A percentile compares a stretch with the other conserved stretches of the same genome.
These are phyloP conservation scores for Megaleporinus macrocephalus DNA, from an alignment of 2,113 vertebrate species.

Conservation along the genomic window DNA sequence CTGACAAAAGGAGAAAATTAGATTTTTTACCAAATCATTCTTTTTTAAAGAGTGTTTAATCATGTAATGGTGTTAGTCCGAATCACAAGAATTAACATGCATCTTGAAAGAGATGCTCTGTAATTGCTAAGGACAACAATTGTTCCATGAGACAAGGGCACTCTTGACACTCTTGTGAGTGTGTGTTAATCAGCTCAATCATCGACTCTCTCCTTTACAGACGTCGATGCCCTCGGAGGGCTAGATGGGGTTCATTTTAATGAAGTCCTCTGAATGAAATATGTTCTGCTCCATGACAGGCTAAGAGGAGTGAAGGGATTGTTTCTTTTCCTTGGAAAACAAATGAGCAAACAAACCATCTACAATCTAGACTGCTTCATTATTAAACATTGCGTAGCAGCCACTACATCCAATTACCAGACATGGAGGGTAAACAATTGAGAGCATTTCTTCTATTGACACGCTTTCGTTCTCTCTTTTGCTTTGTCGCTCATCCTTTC, in stretches of 20 bases:
- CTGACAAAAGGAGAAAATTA: too few species aligned
- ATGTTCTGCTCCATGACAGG: slow-evolving; percentile 14
- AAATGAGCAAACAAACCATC: slow-evolving; percentile 18
- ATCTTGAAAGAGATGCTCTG: not conserved
- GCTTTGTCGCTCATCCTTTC: slow-evolving; percentile 20
- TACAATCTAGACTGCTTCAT: slow-evolving; percentile 38
- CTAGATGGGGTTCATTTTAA: slow-evolving; percentile 28
- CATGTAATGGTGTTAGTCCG: not conserved
- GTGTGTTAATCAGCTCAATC: slow-evolving; percentile 34
- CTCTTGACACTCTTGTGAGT: slow-evolving; percentile 13
- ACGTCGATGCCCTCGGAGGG: not conserved
- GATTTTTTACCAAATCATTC: not conserved
- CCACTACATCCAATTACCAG: slow-evolving; percentile 42
- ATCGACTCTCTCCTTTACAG: slow-evolving; percentile 18
- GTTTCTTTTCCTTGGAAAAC: slow-evolving; percentile 20
- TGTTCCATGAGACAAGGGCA: not conserved
- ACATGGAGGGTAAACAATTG: slow-evolving; percentile 23
- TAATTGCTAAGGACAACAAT: not conserved
- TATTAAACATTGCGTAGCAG: slow-evolving; percentile 48
- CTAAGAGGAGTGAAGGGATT: slow-evolving; percentile 23
- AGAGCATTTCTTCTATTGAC: slow-evolving; percentile 28
- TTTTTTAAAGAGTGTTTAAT: not conserved
- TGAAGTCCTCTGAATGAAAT: slow-evolving; percentile 46
- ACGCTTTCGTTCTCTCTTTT: not conserved
- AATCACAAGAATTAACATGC: slow-evolving; percentile 1